These are phyloP conservation scores for Calephelis nemesis DNA, from an alignment of 1,140 invertebrate genomes.

Conservation along the genomic window DNA sequence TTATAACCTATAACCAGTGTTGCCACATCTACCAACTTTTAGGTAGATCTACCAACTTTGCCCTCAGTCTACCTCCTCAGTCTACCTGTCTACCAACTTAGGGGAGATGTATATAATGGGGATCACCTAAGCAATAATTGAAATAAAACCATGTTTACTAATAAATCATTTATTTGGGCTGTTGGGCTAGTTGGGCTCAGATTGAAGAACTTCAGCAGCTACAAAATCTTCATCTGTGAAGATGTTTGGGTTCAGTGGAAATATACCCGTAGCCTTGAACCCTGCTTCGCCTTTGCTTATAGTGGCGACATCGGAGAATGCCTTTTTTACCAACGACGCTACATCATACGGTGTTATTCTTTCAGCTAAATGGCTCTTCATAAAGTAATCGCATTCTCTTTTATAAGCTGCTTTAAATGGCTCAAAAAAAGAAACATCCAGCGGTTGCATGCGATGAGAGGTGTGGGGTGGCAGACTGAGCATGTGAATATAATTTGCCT, in stretches of 20 bases:
- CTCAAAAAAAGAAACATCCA: conserved; percentile 32
- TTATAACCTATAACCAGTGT: too few species aligned
- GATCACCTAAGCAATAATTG: too few species aligned
- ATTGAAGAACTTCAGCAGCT: conserved; percentile 28
- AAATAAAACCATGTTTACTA: too few species aligned
- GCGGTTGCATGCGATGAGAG: conserved; percentile 32
- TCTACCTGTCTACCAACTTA: too few species aligned
- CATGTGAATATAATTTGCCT: conserved; percentile 48
- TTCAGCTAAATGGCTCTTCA: conserved; percentile 31
- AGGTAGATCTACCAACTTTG: too few species aligned
- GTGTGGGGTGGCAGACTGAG: conserved; percentile 32
- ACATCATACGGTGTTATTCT: conserved; percentile 51
- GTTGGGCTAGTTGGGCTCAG: conserved; percentile 1
- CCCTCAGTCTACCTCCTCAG: too few species aligned
- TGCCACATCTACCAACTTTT: too few species aligned
- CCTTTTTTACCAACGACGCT: conserved; percentile 28
- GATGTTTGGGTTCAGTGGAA: conserved; percentile 26
- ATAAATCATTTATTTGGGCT: too few species aligned
- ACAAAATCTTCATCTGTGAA: conserved; percentile 32
- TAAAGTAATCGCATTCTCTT: conserved; percentile 40
- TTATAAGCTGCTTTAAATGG: conserved; percentile 32
- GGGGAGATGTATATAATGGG: too few species aligned
- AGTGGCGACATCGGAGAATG: conserved; percentile 37
- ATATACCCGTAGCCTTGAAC: conserved; percentile 37
- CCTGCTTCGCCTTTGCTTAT: conserved; percentile 39